A percentile compares a stretch with the other conserved stretches of the same genome.
Evolutionary conservation across 2,797 vertebrate genomes (phyloP).

Genomic region (Poecilia velifera): DNA sequence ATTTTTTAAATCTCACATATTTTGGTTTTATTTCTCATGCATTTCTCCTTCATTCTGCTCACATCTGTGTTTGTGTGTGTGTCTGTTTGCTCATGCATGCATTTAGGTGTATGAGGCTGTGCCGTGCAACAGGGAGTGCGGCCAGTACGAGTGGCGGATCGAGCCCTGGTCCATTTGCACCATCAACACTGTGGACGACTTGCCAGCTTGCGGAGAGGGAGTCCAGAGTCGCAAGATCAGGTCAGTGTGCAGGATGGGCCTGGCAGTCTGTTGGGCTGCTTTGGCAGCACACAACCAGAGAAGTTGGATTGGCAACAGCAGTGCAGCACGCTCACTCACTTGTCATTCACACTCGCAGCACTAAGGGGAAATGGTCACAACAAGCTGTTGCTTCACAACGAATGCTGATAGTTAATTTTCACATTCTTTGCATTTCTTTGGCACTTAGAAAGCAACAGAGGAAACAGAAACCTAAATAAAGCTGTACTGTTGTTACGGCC

Average conservation of each 20-base stretch:
- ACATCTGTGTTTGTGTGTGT: conserved; percentile 17
- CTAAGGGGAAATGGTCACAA: conserved; percentile 42
- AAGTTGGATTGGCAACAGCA: conserved; percentile 26
- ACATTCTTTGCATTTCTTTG: conserved; percentile 19
- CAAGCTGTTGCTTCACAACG: conserved; percentile 42
- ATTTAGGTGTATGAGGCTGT: conserved; percentile 91
- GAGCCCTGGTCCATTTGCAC: conserved; percentile 94
- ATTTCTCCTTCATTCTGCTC: conserved; percentile 18
- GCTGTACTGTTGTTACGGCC: not conserved
- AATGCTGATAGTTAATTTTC: conserved; percentile 24
- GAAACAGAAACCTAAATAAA: conserved; percentile 25
- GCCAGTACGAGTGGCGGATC: conserved; percentile 87
- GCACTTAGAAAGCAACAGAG: conserved; percentile 14
- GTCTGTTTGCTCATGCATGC: conserved; percentile 16
- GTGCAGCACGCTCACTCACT: conserved; percentile 32
- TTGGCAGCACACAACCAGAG: conserved; percentile 24
- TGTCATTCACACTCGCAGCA: conserved; percentile 29
- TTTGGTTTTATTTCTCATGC: conserved; percentile 11
- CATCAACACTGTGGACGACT: conserved; percentile 87
- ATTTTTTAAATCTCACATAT: conserved; percentile 15
- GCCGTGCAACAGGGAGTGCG: conserved; percentile 88
- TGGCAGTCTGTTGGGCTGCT: conserved; percentile 41
- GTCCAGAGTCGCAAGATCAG: conserved; percentile 92
- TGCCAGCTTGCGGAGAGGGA: conserved; percentile 90
- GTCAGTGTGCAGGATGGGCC: conserved; percentile 74